Percentiles rank a stretch among this genome's conserved stretches.
These are phyloP conservation scores for Drosophila melanosoma DNA, from an alignment of 2,888 invertebrate species.

Conservation along the genomic window DNA sequence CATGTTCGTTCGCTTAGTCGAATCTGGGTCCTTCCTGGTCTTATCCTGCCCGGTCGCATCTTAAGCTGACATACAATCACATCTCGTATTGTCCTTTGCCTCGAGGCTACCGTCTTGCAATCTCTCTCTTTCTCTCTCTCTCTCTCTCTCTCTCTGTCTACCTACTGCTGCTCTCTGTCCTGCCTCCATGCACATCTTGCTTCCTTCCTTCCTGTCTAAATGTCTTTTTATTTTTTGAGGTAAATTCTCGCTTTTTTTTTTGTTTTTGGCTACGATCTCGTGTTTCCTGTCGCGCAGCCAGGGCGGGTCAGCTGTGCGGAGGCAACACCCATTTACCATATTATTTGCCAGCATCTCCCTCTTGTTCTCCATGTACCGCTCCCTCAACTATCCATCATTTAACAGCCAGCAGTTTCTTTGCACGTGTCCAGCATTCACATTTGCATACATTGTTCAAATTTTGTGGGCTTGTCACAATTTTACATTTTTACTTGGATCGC, in stretches of 20 bases:
- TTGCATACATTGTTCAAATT: slow-evolving; percentile 48
- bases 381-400: slow-evolving; percentile 11
- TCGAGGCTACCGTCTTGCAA: slow-evolving; percentile 32
- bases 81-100: slow-evolving; percentile 68
- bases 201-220: slow-evolving; percentile 26
- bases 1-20: slow-evolving; percentile 36
- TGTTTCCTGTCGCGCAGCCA: slow-evolving; percentile 38
- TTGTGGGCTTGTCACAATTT: slow-evolving; percentile 64
- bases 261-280: slow-evolving; percentile 20
- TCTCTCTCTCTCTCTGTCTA: slow-evolving; percentile 12
- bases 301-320: slow-evolving; percentile 63
- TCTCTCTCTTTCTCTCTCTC: slow-evolving; percentile 16
- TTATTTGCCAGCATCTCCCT: slow-evolving; percentile 11
- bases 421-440: slow-evolving; percentile 68
- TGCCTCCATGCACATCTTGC: slow-evolving; percentile 9
- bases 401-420: slow-evolving; percentile 25
- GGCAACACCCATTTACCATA: slow-evolving; percentile 39
- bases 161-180: not conserved
- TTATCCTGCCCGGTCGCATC: slow-evolving; percentile 61
- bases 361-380: not conserved
- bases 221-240: slow-evolving; percentile 60
- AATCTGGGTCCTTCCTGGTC: slow-evolving; percentile 61
- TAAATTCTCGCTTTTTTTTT: slow-evolving; percentile 53
- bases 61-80: slow-evolving; percentile 79
- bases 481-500: slow-evolving; percentile 34